These are phyloP conservation scores for Pachyrhynchus sulphureomaculatus DNA, from an alignment of 1,140 invertebrate species.

Conservation along the genomic window DNA sequence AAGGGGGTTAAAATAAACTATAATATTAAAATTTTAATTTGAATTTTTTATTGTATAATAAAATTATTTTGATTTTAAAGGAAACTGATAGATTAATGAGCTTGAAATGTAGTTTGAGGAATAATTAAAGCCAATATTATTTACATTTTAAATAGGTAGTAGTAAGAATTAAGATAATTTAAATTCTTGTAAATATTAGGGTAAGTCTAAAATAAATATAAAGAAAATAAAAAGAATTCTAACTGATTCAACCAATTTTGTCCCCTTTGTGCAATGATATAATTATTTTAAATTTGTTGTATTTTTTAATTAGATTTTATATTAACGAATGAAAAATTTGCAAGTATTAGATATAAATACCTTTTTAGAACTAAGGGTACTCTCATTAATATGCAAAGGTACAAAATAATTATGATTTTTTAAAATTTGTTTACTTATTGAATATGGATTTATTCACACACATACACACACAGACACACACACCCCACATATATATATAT, in stretches of 20 bases:
- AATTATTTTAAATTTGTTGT: not conserved
- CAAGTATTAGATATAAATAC: conserved; percentile 2
- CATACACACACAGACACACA: too few relatives aligned
- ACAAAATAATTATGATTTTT: not conserved
- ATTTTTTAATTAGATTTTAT: conserved; percentile 26
- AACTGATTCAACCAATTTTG: conserved; percentile 1
- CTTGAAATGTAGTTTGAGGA: conserved; percentile 13
- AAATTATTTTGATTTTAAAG: conserved; percentile 18
- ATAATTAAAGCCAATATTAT: conserved; percentile 6
- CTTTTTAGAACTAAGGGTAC: not conserved
- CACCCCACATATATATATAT: too few relatives aligned
- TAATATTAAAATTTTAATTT: conserved; percentile 1
- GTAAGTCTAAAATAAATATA: conserved; percentile 1
- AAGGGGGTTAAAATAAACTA: conserved; percentile 23
- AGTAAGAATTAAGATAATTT: conserved; percentile 11
- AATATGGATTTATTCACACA: too few relatives aligned
- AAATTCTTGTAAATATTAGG: conserved; percentile 24
- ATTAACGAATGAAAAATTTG: conserved; percentile 15
- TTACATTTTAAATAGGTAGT: conserved; percentile 18
- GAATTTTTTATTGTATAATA: not conserved
- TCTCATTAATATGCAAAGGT: not conserved
- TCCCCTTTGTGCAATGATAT: conserved; percentile 18
- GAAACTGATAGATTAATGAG: conserved; percentile 16
- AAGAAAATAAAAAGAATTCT: not conserved
- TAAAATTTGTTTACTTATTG: not conserved